Conservation (phyloP, 1,140 invertebrate genomes). For the Ladona fulva region DNA sequence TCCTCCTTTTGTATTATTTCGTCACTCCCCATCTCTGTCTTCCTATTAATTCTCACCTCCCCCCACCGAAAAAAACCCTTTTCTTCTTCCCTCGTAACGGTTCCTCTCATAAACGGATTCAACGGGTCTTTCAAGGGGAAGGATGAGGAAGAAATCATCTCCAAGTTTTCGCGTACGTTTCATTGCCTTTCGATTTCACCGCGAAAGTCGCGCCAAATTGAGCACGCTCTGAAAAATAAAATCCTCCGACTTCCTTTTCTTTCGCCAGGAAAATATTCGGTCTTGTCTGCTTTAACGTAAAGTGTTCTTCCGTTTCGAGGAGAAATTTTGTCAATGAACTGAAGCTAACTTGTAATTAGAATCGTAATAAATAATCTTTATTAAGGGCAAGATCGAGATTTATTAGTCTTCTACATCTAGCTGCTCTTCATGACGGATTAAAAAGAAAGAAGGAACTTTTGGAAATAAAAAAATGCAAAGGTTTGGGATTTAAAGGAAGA, state of each 20-base stretch:
- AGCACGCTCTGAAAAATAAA: neutral
- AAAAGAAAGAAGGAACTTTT: too few relatives aligned
- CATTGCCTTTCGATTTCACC: neutral
- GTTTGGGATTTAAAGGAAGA: too few relatives aligned
- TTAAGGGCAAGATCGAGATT: too few relatives aligned
- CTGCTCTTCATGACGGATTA: too few relatives aligned
- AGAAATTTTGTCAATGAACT: neutral
- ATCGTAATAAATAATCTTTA: too few relatives aligned
- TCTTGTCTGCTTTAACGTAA: neutral
- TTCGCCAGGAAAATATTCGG: neutral
- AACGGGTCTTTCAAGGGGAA: neutral
- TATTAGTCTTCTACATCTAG: too few relatives aligned
- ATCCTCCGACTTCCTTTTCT: neutral
- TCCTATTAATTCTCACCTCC: neutral
- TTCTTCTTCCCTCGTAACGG: too few relatives aligned
- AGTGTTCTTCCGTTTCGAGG: neutral
- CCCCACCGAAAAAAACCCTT: neutral
- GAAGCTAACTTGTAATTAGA: too few relatives aligned
- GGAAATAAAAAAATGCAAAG: too few relatives aligned
- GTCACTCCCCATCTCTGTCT: neutral
- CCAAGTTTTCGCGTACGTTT: neutral
- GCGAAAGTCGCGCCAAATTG: neutral
- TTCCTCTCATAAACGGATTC: conserved; percentile 1
- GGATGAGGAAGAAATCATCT: neutral
- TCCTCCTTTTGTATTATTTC: neutral